These are phyloP conservation scores for Nycticorax nycticorax DNA, from an alignment of 2,113 vertebrate genomes.

Conservation along the genomic window DNA sequence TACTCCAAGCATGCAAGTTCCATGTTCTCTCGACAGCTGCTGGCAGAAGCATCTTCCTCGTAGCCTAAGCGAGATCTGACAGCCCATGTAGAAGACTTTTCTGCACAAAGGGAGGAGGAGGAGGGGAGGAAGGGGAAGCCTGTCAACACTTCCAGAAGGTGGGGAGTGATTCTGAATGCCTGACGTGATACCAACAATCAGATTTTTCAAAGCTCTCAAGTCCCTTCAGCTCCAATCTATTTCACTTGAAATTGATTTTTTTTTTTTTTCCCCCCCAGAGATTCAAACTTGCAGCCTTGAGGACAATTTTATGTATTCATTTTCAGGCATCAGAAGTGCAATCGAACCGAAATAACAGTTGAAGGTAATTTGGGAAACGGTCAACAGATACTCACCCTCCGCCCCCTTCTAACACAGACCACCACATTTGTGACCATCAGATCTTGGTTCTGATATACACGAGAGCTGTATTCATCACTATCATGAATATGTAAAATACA, in stretches of 20 bases:
- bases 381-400: neutral
- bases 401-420: neutral
- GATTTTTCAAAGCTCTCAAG: neutral
- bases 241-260: neutral
- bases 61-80: neutral
- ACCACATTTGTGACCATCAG: neutral
- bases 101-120: neutral
- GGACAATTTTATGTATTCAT: neutral
- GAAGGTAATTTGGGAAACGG: neutral
- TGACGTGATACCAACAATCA: neutral
- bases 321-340: neutral
- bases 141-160: neutral
- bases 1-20: neutral
- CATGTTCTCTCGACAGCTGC: neutral
- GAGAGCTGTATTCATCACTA: neutral
- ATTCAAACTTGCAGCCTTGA: neutral
- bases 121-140: neutral
- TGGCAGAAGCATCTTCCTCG: neutral
- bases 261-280: rapidly evolving
- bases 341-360: neutral
- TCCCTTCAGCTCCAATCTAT: neutral
- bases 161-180: neutral
- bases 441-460: neutral
- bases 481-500: neutral
- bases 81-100: neutral